Evolutionary conservation across 2,113 vertebrate genomes (phyloP), one percentile per base, ranked within the genome.

Genomic region (Octodon degus): DNA sequence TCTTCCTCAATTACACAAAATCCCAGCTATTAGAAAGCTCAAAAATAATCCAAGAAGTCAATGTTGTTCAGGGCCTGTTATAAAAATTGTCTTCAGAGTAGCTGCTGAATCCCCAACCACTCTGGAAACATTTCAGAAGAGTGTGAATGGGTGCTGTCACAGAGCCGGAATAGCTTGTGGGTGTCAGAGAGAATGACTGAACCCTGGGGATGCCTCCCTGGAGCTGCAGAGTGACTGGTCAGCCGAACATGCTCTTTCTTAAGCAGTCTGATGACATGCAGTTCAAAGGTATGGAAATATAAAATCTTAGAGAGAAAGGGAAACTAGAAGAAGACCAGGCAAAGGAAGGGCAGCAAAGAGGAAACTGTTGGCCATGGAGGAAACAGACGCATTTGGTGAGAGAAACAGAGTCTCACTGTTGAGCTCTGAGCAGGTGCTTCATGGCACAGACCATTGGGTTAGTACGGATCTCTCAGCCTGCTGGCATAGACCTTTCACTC

Each of bases 281-380:
- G 32, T 1, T 11, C 22, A 27, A 3, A 5, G 34, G 55, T 4
- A 37, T 0, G 60, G 70, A 27, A n/a, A 6, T 37, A 24, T 65
- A 50, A 12, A 53, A 30, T 17, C 58, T 50, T 0, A 92, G 89
- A 47, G 77, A 60, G 19, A 79, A 65, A 50, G 40, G 30, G 47
- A 74, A 83, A 62, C 4, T 10, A 58, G 32, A 24, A 40, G 68
- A 25, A n/a, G 6, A 32, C 47, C 19, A 32, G 37, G 22, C 43
- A 50, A 25, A 84, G 20, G 12, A 85, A 1, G 88, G 65, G 1
- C 0, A 27, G n/a, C 5, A 17, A n/a, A 25, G 70, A 63, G 25
- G 91, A 2, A 13, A 34, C 0, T n/a, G 19, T 32, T 27, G 34
- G 10, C 2, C 9, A 47, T 4, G 50, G 40, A 16, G n/a, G 37